Evolutionary conservation across 2,113 vertebrate species (phyloP).

Genomic region (Equus przewalskii): DNA sequence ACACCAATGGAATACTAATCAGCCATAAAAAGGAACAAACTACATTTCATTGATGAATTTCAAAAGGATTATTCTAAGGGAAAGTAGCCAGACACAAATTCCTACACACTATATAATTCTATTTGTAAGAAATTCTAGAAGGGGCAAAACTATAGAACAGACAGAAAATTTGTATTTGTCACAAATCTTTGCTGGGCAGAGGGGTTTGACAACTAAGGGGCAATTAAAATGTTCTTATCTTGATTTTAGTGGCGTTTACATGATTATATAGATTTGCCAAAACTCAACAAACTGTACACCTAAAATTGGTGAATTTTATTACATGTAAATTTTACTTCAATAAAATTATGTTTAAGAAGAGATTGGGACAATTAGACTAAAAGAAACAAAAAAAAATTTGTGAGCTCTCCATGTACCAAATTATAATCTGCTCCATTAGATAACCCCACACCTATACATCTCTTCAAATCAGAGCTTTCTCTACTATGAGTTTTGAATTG

Average conservation of each 20-base stretch:
- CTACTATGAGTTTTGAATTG: not conserved
- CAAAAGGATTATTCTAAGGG: not conserved
- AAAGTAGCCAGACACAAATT: not conserved
- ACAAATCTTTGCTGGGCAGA: not conserved
- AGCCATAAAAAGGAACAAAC: not conserved
- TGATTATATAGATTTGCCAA: not conserved
- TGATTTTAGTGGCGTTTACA: not conserved
- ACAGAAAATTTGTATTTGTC: not conserved
- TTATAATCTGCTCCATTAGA: not conserved
- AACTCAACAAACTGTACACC: not conserved
- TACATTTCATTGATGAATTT: not conserved
- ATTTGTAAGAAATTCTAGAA: not conserved
- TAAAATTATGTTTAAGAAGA: not conserved
- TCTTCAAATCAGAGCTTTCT: not conserved
- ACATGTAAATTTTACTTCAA: not conserved
- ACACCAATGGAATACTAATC: not conserved
- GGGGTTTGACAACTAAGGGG: not conserved
- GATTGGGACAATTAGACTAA: not conserved
- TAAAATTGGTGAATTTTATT: not conserved
- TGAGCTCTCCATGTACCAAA: not conserved
- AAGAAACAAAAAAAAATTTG: not conserved
- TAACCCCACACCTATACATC: not conserved
- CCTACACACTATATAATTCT: not conserved
- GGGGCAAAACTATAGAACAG: not conserved
- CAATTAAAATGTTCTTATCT: not conserved